Percentiles rank a stretch among this genome's conserved stretches.
phyloP scores from a whole-genome alignment of 1,140 invertebrate genomes.

The Danaus melanippus region DNA sequence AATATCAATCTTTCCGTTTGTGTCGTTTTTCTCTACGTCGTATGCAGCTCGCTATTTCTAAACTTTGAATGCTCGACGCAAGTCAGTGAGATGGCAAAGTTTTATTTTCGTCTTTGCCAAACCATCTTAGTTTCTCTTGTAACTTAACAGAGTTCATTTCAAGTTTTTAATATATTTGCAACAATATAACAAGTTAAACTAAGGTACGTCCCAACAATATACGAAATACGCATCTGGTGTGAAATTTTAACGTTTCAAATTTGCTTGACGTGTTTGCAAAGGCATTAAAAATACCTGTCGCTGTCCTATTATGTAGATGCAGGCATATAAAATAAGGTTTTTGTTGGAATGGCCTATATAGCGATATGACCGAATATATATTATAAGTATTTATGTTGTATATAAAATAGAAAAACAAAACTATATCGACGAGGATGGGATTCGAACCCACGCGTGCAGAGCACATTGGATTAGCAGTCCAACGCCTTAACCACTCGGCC shows the following conservation, averaged over 20 bases:
- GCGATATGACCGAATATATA: too few relatives aligned
- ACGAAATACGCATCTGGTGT: slow-evolving; percentile 19
- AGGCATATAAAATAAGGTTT: too few relatives aligned
- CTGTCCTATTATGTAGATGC: too few relatives aligned
- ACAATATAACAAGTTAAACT: slow-evolving; percentile 27
- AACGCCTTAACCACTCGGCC: slow-evolving; percentile 93
- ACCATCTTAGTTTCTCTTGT: neutral
- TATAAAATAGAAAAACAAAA: too few relatives aligned
- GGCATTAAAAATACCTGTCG: too few relatives aligned
- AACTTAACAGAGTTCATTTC: slow-evolving; percentile 1
- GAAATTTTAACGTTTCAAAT: slow-evolving; percentile 6
- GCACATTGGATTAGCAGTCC: slow-evolving; percentile 84
- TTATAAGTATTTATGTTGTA: too few relatives aligned
- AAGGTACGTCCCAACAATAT: slow-evolving; percentile 28
- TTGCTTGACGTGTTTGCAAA: too few relatives aligned
- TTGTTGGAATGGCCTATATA: too few relatives aligned
- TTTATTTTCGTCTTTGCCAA: neutral
- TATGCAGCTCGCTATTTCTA: slow-evolving; percentile 12
- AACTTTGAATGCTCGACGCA: slow-evolving; percentile 17
- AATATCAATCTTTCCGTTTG: too few relatives aligned
- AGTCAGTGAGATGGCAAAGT: slow-evolving; percentile 16
- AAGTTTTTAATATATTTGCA: slow-evolving; percentile 5
- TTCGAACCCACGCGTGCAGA: slow-evolving; percentile 62
- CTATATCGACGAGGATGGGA: slow-evolving; percentile 39
- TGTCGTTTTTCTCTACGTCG: slow-evolving; percentile 7